A percentile compares a stretch with the other conserved stretches of the same genome.
These are phyloP conservation scores for Umimayanthus kanabou DNA, from an alignment of 92 coral and sea anemone genomes.

Conservation along the genomic window DNA sequence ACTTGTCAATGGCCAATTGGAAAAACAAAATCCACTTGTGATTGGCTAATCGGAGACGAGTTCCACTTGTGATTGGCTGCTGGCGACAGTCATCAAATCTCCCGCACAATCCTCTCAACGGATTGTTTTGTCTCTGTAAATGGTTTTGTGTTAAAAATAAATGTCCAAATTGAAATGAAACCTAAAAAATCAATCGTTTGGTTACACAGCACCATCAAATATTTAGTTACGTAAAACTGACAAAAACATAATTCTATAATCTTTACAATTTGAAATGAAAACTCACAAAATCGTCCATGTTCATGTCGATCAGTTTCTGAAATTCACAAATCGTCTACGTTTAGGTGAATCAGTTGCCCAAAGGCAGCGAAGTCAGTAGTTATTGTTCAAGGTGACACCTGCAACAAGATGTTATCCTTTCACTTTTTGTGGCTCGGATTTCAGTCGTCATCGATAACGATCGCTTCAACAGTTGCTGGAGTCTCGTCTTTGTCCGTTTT, in stretches of 20 bases:
- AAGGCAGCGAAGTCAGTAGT: too few relatives aligned
- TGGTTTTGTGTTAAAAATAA: not conserved
- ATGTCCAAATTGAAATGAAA: not conserved
- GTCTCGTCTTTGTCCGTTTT: slow-evolving; percentile 10
- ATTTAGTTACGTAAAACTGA: not conserved
- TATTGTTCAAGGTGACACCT: not conserved
- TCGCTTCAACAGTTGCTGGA: slow-evolving; percentile 62
- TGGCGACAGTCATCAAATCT: not conserved
- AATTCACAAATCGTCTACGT: too few relatives aligned
- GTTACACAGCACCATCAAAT: not conserved
- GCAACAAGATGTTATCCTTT: not conserved
- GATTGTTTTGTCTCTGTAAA: not conserved
- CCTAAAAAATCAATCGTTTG: not conserved
- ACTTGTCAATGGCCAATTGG: not conserved
- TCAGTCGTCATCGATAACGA: slow-evolving; percentile 86
- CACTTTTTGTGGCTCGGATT: not conserved
- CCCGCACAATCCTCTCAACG: not conserved
- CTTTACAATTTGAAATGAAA: slow-evolving; percentile 17
- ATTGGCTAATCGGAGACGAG: not conserved
- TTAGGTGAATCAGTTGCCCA: too few relatives aligned
- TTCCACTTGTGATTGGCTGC: not conserved
- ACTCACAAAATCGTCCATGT: not conserved
- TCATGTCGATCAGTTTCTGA: not conserved
- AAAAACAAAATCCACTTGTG: too few relatives aligned
- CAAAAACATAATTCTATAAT: not conserved